A percentile compares a stretch with the other conserved stretches of the same genome.
Conservation (phyloP, 53 echinoderm and acorn worm genomes). For the Henricia sp. region DNA sequence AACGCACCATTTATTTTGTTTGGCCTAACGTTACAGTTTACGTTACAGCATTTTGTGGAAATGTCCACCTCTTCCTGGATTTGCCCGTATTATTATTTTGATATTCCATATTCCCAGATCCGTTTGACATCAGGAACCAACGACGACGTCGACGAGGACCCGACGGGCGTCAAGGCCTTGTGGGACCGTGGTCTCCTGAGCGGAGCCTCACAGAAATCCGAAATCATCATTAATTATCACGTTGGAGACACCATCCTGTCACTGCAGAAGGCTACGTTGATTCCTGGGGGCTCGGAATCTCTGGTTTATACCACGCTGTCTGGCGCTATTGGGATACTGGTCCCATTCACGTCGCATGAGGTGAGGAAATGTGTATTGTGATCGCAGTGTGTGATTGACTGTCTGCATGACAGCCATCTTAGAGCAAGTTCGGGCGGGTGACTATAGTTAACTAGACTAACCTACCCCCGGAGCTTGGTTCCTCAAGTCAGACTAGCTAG, state of each 20-base stretch:
- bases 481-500: too few species aligned
- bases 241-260: slow-evolving; percentile 93
- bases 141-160: slow-evolving; percentile 97
- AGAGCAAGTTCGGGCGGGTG: too few species aligned
- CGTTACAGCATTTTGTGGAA: too few species aligned
- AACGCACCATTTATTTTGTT: too few species aligned
- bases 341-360: slow-evolving; percentile 99
- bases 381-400: neutral
- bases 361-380: slow-evolving; percentile 21
- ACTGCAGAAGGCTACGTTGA: slow-evolving; percentile 92
- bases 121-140: slow-evolving; percentile 82
- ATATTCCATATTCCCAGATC: slow-evolving; percentile 42
- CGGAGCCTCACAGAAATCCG: slow-evolving; percentile 97
- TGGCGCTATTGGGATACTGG: slow-evolving; percentile 95
- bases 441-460: too few species aligned
- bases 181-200: slow-evolving; percentile 97
- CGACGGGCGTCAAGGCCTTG: slow-evolving; percentile 94
- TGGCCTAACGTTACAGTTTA: too few species aligned
- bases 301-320: slow-evolving; percentile 98
- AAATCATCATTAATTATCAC: slow-evolving; percentile 85
- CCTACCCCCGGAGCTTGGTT: too few species aligned
- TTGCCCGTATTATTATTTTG: neutral
- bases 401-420: too few species aligned
- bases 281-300: slow-evolving; percentile 98
- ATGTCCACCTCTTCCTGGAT: neutral